Base-by-base conservation (phyloP, 2,888 invertebrate genomes). In the Norana najaformis region DNA sequence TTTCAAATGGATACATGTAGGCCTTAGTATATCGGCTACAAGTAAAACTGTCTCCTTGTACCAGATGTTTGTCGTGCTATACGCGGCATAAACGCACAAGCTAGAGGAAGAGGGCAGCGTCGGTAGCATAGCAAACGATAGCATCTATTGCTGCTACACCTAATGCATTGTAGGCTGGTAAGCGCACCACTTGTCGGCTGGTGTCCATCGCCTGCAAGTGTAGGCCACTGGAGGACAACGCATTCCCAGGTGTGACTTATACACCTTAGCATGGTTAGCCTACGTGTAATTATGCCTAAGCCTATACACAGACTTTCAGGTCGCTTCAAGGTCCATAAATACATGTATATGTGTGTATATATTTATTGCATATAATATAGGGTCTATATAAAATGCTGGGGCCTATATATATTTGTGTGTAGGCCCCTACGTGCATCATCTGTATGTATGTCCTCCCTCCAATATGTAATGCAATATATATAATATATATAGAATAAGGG, bases 161-260 rank as follows among this genome's bases (percentile, higher is more conserved):
- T 69, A 30, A 69, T 8, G 23, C 23, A 23, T 47, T 1, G 47
- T 23, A 47, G 47, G 23, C 47, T 47, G 20, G 20, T 47, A 47
- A 23, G 4, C 47, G 23, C 5, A 23, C 23, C 47, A 47, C 47
- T 47, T 47, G 47, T 1, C 1, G 23, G 4, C 30, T 11, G 8
- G 11, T 4, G 16, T 47, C 69, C 69, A 69, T 3, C 69, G 69
- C n/a, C 69, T n/a, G 69, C n/a, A 69, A n/a, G 5, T n/a, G 8
- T 8, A n/a, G 11, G 14, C 18, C 47, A n/a, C 47, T 47, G 23
- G 30, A n/a, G 69, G 69, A 6, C 69, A 69, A n/a, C n/a, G 69
- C 69, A 69, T 69, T 69, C 69, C 69, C 69, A 69, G 69, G 69
- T 69, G 69, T 69, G 69, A n/a, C 69, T n/a, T 69, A 30, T 69